Evolutionary conservation across 2,113 vertebrate genomes (phyloP).

Genomic region (Thryonomys swinderianus): DNA sequence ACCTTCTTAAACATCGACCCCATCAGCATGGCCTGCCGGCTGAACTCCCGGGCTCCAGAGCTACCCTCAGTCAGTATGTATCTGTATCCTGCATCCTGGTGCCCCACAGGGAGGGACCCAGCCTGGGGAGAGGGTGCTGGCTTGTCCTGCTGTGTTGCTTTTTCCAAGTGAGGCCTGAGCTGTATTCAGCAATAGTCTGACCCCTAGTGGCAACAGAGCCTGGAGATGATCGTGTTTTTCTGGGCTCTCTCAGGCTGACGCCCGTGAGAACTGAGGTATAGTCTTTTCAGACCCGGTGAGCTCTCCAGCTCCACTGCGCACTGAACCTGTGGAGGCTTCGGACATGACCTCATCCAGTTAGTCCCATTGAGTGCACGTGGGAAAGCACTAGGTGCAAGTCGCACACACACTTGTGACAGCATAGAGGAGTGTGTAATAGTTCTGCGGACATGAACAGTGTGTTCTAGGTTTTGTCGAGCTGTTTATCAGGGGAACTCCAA

Average conservation of each 20-base stretch:
- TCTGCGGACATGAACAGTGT: not conserved
- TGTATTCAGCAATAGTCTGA: slow-evolving; percentile 56
- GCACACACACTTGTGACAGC: not conserved
- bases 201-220: slow-evolving; percentile 75
- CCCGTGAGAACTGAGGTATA: not conserved
- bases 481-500: not conserved
- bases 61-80: slow-evolving; percentile 76
- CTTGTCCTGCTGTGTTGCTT: not conserved
- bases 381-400: not conserved
- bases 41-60: slow-evolving; percentile 81
- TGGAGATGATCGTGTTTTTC: not conserved
- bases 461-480: not conserved
- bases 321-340: not conserved
- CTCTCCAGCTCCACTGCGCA: rapidly evolving
- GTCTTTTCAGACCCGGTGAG: not conserved
- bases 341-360: not conserved
- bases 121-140: not conserved
- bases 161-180: not conserved
- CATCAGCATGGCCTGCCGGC: slow-evolving; percentile 87
- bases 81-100: slow-evolving; percentile 51
- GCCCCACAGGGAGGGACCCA: rapidly evolving
- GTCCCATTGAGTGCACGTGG: not conserved
- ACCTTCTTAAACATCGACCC: slow-evolving; percentile 91
- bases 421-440: rapidly evolving
- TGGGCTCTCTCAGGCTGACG: not conserved